Percentiles rank a stretch among this genome's conserved stretches.
Conservation (phyloP, 2,888 invertebrate genomes). For the Pseudococcus viburni region DNA sequence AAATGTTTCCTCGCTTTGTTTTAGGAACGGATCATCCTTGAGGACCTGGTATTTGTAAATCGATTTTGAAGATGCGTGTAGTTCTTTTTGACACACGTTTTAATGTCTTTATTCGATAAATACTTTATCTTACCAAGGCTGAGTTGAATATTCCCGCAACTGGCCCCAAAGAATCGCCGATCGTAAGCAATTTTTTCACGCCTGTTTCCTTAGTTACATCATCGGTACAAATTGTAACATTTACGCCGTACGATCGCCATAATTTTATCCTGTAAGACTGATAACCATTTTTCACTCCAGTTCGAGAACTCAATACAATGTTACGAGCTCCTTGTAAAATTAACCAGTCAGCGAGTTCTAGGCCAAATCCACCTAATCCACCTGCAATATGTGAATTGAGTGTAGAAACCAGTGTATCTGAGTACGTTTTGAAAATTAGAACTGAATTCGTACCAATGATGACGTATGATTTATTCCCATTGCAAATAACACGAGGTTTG, state of each 20-base stretch:
- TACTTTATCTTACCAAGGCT: constrained; percentile 77
- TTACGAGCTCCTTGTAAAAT: constrained; percentile 75
- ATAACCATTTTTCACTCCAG: constrained; percentile 75
- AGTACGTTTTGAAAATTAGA: too few relatives aligned
- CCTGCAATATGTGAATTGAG: constrained; percentile 68
- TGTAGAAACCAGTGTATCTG: too few relatives aligned
- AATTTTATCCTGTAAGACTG: constrained; percentile 74
- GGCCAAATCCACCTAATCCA: constrained; percentile 77
- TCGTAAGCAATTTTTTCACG: constrained; percentile 72
- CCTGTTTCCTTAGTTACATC: constrained; percentile 71
- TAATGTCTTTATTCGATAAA: constrained; percentile 67
- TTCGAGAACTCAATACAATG: constrained; percentile 75
- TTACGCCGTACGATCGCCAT: constrained; percentile 83
- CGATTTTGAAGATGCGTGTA: too few relatives aligned
- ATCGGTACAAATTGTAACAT: constrained; percentile 78
- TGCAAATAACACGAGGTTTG: neutral
- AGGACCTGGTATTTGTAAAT: constrained; percentile 74
- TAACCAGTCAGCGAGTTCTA: constrained; percentile 76
- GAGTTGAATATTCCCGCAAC: constrained; percentile 91
- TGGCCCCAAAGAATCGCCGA: constrained; percentile 77
- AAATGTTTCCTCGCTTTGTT: constrained; percentile 82
- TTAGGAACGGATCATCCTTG: constrained; percentile 82
- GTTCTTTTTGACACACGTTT: neutral
- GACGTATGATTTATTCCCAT: neutral
- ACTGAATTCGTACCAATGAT: neutral